Evolutionary conservation across 2,888 invertebrate genomes (phyloP).

Genomic region (Selenia dentaria): DNA sequence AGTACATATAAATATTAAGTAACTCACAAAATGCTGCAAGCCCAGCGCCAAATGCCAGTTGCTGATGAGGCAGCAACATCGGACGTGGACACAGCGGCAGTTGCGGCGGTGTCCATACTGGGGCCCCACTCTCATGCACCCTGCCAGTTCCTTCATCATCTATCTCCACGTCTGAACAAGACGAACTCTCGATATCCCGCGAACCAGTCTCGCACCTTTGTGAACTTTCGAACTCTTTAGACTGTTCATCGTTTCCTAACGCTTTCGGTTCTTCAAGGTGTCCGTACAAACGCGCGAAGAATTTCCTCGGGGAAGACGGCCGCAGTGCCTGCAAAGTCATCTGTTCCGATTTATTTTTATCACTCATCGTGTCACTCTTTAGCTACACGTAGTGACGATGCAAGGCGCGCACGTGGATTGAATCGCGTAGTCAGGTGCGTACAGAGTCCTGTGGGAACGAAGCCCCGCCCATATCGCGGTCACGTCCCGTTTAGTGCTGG

Average conservation of each 20-base stretch:
- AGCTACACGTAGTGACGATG: constrained; percentile 51
- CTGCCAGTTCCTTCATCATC: constrained; percentile 42
- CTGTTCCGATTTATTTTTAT: constrained; percentile 32
- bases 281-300: constrained; percentile 92
- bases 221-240: constrained; percentile 18
- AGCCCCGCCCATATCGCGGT: constrained; percentile 50
- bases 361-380: constrained; percentile 20
- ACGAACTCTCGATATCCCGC: constrained; percentile 60
- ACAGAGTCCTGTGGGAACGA: constrained; percentile 41
- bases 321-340: constrained; percentile 62
- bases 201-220: constrained; percentile 40
- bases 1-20: not conserved
- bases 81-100: constrained; percentile 74
- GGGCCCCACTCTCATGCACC: constrained; percentile 24
- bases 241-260: not conserved
- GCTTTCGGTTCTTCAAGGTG: constrained; percentile 84
- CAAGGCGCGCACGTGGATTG: constrained; percentile 62
- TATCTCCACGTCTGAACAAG: constrained; percentile 77
- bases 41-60: constrained; percentile 85
- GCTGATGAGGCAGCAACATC: constrained; percentile 71
- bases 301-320: constrained; percentile 91
- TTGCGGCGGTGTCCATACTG: constrained; percentile 61
- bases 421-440: constrained; percentile 60
- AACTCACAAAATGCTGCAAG: constrained; percentile 84
- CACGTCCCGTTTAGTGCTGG: constrained; percentile 48